Evolutionary conservation across 2,113 vertebrate genomes (phyloP).

Genomic region (Rousettus leschenaultii): DNA sequence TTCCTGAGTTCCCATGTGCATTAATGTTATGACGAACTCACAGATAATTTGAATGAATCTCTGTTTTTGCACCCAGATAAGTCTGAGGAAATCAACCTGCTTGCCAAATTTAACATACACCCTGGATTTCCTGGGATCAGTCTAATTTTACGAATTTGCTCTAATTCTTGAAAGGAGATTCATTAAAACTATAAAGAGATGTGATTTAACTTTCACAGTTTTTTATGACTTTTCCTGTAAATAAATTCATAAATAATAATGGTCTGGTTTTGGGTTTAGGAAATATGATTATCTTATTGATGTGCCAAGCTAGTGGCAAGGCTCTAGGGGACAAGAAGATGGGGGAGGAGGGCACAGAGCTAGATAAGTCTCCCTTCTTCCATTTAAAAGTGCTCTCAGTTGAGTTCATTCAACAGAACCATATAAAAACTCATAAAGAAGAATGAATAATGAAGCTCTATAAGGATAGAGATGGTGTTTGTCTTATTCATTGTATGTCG

Average conservation of each 20-base stretch:
- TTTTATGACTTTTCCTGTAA: neutral
- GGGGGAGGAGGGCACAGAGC: neutral
- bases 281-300: neutral
- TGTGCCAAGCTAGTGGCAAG: neutral
- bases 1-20: conserved; percentile 23
- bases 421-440: neutral
- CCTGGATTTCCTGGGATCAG: conserved; percentile 9
- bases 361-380: neutral
- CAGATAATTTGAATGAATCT: conserved; percentile 49
- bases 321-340: neutral
- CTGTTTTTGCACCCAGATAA: conserved; percentile 29
- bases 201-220: neutral
- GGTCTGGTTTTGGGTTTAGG: neutral
- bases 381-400: neutral
- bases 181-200: conserved; percentile 10
- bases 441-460: neutral
- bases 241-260: neutral
- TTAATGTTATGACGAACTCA: conserved; percentile 2
- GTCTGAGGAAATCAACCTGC: conserved; percentile 14
- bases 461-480: neutral
- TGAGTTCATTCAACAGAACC: neutral
- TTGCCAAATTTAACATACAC: neutral
- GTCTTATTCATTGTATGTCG: neutral
- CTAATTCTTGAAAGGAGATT: neutral
- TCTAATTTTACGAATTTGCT: conserved; percentile 12